Evolutionary conservation across 2,888 invertebrate genomes (phyloP), one percentile per base, ranked within the genome.

Genomic region (Cheiracanthium punctorium): DNA sequence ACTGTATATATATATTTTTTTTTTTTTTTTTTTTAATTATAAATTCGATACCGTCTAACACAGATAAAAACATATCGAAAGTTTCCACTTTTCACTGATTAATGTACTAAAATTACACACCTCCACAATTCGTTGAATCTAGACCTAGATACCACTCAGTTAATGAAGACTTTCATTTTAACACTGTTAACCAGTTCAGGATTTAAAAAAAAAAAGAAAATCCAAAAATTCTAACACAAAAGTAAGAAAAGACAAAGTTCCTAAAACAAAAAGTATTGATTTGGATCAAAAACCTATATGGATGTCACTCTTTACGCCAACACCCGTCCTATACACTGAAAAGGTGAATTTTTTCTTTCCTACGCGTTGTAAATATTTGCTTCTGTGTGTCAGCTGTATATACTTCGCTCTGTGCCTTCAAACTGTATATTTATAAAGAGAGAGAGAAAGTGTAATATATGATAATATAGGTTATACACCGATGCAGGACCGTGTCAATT

Each of bases 401-500:
- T 82, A 82, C 48, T 74, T 52, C 43, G 70, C 75, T 75, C 75
- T 52, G 71, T 76, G 75, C 81, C 81, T 81, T 82, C 30, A 67
- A 81, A 29, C 58, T 82, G 70, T 70, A 82, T 64, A 76, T 75
- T 82, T 75, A 58, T 75, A 75, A 24, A 69, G 37, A 67, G 65
- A 28, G 12, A n/a, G 75, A 41, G 12, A 65, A 33, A 82, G 52
- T 37, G 32, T 65, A n/a, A 69, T 12, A 69, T 12, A 74, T 29
- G 64, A 58, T 29, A 14, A 74, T 24, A 37, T 52, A 32, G 32
- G 1, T 64, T 32, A 17, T 12, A 17, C 20, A 58, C n/a, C n/a
- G 24, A 48, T 17, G 43, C 58, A 32, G 52, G 29, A 52, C 28
- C 67, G 69, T 69, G 72, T 81, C 73, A 48, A 74, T 81, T 81